These are phyloP conservation scores for Acanthopagrus latus DNA, from an alignment of 2,797 vertebrate genomes.

Conservation along the genomic window DNA sequence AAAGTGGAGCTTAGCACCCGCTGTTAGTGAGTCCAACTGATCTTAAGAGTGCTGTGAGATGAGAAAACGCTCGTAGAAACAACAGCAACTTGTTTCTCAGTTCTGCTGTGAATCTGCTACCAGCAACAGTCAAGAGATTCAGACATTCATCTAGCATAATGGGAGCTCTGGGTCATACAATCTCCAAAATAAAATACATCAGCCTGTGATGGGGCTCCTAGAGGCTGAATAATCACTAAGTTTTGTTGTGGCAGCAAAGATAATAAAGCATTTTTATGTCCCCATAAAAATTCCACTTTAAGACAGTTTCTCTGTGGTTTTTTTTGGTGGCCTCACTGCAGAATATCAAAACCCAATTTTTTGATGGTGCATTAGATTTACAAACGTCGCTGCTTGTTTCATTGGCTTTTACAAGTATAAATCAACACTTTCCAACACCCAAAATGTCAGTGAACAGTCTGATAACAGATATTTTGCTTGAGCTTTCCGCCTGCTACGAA, in stretches of 20 bases:
- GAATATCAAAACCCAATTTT: constrained; percentile 57
- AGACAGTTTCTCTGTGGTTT: constrained; percentile 56
- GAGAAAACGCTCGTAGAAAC: constrained; percentile 62
- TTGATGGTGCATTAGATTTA: constrained; percentile 48
- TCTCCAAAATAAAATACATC: constrained; percentile 61
- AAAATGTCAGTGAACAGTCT: constrained; percentile 41
- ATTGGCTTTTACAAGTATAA: constrained; percentile 55
- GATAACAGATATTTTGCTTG: constrained; percentile 32
- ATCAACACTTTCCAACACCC: constrained; percentile 43
- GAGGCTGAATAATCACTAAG: constrained; percentile 73
- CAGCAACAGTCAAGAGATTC: constrained; percentile 54
- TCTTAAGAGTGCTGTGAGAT: constrained; percentile 52
- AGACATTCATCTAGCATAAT: constrained; percentile 70
- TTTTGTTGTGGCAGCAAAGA: constrained; percentile 73
- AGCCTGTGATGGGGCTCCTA: constrained; percentile 62
- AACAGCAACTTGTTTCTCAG: constrained; percentile 56
- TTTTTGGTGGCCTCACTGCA: constrained; percentile 41
- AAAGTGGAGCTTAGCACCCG: constrained; percentile 36
- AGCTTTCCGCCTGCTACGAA: constrained; percentile 24
- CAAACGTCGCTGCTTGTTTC: constrained; percentile 48
- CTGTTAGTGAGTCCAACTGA: constrained; percentile 42
- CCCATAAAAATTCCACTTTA: constrained; percentile 62
- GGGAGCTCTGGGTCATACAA: constrained; percentile 70
- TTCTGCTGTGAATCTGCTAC: constrained; percentile 38
- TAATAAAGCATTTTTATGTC: constrained; percentile 75